Evolutionary conservation across 1,140 invertebrate genomes (phyloP).

Genomic region (Brachionus rubens): DNA sequence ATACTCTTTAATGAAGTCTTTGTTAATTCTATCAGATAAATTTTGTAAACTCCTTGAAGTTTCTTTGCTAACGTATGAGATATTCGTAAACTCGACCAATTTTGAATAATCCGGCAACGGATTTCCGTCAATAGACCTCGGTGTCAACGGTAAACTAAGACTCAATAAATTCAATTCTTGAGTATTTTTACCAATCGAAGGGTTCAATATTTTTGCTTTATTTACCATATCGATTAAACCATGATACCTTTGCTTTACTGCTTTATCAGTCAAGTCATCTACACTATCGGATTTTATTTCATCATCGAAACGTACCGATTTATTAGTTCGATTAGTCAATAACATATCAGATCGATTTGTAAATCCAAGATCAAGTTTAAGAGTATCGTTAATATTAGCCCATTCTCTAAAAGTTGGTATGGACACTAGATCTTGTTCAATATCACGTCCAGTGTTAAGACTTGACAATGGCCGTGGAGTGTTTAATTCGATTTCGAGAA

Average conservation of each 20-base stretch:
- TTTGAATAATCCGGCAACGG: background rate
- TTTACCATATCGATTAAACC: background rate
- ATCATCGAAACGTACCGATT: slow-evolving; percentile 1
- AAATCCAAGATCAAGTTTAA: background rate
- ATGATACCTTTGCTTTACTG: background rate
- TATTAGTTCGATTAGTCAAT: background rate
- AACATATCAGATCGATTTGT: background rate
- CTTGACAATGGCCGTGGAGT: slow-evolving; percentile 6
- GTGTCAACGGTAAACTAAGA: slow-evolving; percentile 28
- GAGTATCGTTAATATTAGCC: background rate
- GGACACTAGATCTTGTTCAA: background rate
- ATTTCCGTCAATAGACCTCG: slow-evolving; percentile 32
- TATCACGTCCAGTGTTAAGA: background rate
- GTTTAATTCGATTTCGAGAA: slow-evolving; percentile 30
- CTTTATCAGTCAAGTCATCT: background rate
- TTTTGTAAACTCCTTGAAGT: slow-evolving; percentile 18
- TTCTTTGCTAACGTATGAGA: background rate
- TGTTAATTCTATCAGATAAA: background rate
- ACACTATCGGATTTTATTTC: background rate
- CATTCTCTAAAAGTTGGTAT: slow-evolving; percentile 6
- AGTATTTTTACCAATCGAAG: background rate
- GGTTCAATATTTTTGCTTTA: background rate
- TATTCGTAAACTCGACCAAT: background rate
- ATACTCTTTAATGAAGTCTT: slow-evolving; percentile 43
- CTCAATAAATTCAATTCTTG: slow-evolving; percentile 21